phyloP scores from a whole-genome alignment of 1,140 invertebrate genomes.

The Trigoniulus corallinus region DNA sequence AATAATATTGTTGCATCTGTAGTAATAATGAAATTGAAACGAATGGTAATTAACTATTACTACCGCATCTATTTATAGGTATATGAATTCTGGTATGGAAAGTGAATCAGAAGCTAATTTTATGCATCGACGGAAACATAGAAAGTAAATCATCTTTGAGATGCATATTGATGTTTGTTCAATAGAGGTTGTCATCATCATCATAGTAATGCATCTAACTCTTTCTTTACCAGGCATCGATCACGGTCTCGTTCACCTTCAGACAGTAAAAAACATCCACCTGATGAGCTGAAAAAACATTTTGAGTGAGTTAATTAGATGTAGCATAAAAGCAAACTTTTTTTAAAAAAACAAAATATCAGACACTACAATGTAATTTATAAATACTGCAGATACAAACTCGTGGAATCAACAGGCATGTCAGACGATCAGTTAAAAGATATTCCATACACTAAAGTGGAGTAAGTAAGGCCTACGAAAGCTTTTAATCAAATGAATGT shows the following conservation, averaged over 20 bases:
- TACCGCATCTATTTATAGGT: constrained; percentile 26
- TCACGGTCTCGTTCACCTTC: constrained; percentile 50
- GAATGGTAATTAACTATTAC: background rate
- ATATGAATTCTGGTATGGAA: constrained; percentile 31
- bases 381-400: constrained; percentile 38
- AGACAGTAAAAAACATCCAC: constrained; percentile 40
- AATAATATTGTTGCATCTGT: constrained; percentile 4
- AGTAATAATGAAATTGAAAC: background rate
- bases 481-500: background rate
- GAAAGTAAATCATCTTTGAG: too few species aligned
- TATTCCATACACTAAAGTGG: constrained; percentile 80
- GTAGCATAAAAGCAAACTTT: background rate
- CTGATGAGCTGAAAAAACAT: constrained; percentile 51
- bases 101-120: constrained; percentile 33
- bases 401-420: constrained; percentile 76
- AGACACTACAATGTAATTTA: background rate
- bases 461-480: constrained; percentile 26
- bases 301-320: constrained; percentile 37
- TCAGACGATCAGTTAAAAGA: constrained; percentile 71
- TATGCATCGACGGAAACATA: constrained; percentile 36
- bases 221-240: constrained; percentile 17
- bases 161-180: too few species aligned
- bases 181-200: constrained; percentile 2
- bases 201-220: constrained; percentile 39
- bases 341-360: background rate